Evolutionary conservation across 2,888 invertebrate genomes (phyloP).

Genomic region (Tiliacea citrago): DNA sequence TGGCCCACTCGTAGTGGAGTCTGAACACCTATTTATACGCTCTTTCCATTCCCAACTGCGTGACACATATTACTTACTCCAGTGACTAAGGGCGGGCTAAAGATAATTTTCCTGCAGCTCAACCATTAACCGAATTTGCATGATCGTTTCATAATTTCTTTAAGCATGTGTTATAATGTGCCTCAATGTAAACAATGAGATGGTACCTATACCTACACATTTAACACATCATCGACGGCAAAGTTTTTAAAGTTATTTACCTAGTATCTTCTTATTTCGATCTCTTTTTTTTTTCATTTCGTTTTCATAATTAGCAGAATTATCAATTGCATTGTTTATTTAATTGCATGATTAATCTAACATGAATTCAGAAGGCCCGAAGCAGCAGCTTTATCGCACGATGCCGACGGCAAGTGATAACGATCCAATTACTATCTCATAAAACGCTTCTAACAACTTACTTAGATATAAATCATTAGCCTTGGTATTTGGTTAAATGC

Average conservation of each 20-base stretch:
- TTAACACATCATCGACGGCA: not conserved
- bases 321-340: not conserved
- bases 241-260: not conserved
- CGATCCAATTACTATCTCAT: conserved; percentile 18
- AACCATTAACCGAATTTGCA: conserved; percentile 65
- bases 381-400: conserved; percentile 11
- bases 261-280: not conserved
- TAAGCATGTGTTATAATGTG: conserved; percentile 45
- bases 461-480: conserved; percentile 9
- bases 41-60: conserved; percentile 84
- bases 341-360: conserved; percentile 1
- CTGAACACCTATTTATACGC: conserved; percentile 84
- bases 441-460: conserved; percentile 4
- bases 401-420: conserved; percentile 52
- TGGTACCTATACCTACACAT: not conserved
- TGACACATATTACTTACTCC: conserved; percentile 84
- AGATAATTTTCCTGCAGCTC: conserved; percentile 76
- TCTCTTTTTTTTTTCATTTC: not conserved
- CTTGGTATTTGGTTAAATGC: conserved; percentile 1
- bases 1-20: conserved; percentile 78
- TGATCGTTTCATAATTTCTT: conserved; percentile 56
- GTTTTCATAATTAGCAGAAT: not conserved
- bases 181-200: conserved; percentile 51
- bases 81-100: conserved; percentile 82
- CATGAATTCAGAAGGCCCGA: not conserved